Evolutionary conservation across 1,140 invertebrate species (phyloP).

Genomic region (Holcopasites calliopsidis): DNA sequence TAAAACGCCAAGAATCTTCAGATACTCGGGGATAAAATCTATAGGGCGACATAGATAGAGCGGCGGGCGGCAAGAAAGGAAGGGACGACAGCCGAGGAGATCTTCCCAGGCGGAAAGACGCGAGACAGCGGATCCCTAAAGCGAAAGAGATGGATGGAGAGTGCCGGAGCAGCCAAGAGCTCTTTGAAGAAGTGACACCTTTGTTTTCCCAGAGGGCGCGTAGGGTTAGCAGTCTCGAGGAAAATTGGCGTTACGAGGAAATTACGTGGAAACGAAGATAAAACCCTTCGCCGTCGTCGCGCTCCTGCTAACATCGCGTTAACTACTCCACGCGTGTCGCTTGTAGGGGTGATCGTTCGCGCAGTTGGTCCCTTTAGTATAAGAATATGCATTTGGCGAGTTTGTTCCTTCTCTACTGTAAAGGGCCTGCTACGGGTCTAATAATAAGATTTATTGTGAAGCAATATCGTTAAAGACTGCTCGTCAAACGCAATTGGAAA

Average conservation of each 20-base stretch:
- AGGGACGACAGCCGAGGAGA: slow-evolving; percentile 45
- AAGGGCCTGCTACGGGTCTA: too few relatives aligned
- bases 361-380: too few relatives aligned
- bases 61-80: slow-evolving; percentile 24
- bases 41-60: slow-evolving; percentile 28
- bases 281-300: slow-evolving; percentile 37
- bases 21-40: slow-evolving; percentile 49
- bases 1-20: slow-evolving; percentile 41
- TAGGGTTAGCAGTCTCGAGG: slow-evolving; percentile 58
- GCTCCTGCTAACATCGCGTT: not conserved
- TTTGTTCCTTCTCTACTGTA: too few relatives aligned
- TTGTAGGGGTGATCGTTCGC: too few relatives aligned
- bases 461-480: too few relatives aligned
- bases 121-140: slow-evolving; percentile 42
- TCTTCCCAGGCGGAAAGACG: slow-evolving; percentile 57
- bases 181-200: slow-evolving; percentile 70
- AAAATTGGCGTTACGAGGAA: slow-evolving; percentile 66
- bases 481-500: too few relatives aligned
- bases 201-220: slow-evolving; percentile 70
- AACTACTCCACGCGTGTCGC: not conserved
- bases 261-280: slow-evolving; percentile 62
- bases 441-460: too few relatives aligned
- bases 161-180: slow-evolving; percentile 47
- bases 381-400: too few relatives aligned
- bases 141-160: slow-evolving; percentile 31